Conservation (phyloP, 2,888 invertebrate species). For the Lysandra bellargus region DNA sequence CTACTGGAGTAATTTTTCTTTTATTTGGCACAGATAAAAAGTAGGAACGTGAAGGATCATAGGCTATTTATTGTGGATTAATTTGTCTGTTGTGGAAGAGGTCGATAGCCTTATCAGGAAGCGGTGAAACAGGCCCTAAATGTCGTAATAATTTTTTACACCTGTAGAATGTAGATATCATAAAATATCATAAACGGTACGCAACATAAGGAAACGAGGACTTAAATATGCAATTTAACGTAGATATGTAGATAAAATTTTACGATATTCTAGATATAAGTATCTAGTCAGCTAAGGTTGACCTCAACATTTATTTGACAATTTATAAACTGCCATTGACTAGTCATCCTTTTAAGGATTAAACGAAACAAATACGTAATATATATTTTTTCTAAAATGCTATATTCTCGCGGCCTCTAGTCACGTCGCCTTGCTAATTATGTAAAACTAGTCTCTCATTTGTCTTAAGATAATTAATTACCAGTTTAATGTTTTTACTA, state of each 20-base stretch:
- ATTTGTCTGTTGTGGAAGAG: too few species aligned
- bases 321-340: slow-evolving; percentile 9
- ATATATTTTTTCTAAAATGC: neutral
- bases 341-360: neutral
- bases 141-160: neutral
- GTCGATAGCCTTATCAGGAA: too few species aligned
- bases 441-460: slow-evolving; percentile 10
- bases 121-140: too few species aligned
- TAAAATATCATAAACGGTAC: neutral
- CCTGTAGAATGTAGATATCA: neutral
- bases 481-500: neutral
- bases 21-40: too few species aligned
- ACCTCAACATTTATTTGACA: slow-evolving; percentile 22
- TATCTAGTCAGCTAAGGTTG: neutral
- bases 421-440: neutral
- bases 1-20: too few species aligned
- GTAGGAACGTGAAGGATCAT: too few species aligned
- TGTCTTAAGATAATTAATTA: slow-evolving; percentile 12
- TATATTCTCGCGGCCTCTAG: neutral
- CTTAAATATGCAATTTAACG: neutral
- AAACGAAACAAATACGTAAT: neutral
- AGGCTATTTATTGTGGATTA: too few species aligned
- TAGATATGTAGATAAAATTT: slow-evolving; percentile 5
- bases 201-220: neutral
- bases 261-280: neutral